Percentiles rank a stretch among this genome's conserved stretches.
phyloP scores from a whole-genome alignment of 37 sponge, comb jelly and placozoan species.

The Axinella damicornis region DNA sequence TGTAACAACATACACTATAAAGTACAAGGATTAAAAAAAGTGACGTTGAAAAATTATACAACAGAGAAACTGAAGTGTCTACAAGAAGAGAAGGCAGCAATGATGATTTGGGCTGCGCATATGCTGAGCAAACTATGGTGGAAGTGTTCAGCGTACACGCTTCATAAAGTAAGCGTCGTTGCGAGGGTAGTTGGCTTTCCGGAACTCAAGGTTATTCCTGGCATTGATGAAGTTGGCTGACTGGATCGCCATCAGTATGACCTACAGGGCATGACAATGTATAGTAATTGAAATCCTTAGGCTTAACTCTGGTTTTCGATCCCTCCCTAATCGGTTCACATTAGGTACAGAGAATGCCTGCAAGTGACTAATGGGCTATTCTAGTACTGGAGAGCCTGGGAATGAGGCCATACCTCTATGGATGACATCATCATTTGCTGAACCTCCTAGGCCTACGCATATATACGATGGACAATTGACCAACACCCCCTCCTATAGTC shows the following conservation, averaged over 20 bases:
- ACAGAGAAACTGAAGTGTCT: not conserved
- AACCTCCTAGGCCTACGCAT: too few species aligned
- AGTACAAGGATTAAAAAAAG: too few species aligned
- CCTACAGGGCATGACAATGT: slow-evolving; percentile 1
- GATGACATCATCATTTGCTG: too few species aligned
- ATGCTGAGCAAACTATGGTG: not conserved
- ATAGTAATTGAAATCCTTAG: too few species aligned
- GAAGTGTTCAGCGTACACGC: slow-evolving; percentile 19
- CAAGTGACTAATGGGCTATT: too few species aligned
- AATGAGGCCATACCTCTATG: too few species aligned
- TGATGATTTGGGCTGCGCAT: not conserved
- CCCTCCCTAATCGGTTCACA: not conserved
- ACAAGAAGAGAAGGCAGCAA: not conserved
- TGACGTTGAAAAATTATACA: too few species aligned
- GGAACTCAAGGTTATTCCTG: slow-evolving; percentile 57
- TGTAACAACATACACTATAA: too few species aligned
- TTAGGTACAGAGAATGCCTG: not conserved
- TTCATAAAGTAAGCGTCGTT: slow-evolving; percentile 40
- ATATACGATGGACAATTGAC: too few species aligned
- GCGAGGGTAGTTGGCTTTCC: slow-evolving; percentile 17
- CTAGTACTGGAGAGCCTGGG: too few species aligned
- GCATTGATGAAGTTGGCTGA: slow-evolving; percentile 61
- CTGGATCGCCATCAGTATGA: slow-evolving; percentile 48
- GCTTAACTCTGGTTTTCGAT: too few species aligned
- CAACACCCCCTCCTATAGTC: too few species aligned